Base-by-base conservation (phyloP, 2,113 vertebrate species). In the Otis tarda region DNA sequence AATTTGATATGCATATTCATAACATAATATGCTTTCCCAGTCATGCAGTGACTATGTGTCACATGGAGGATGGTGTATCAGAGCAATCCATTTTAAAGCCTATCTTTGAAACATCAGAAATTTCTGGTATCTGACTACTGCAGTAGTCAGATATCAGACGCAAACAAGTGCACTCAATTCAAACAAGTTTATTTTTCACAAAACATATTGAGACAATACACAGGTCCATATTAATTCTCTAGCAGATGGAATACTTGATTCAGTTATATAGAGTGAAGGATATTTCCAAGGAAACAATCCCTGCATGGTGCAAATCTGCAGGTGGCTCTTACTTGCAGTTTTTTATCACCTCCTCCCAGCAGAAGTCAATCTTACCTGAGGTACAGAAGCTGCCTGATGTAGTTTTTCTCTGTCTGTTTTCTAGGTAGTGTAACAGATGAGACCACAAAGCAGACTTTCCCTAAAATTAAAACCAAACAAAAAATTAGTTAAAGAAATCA, bases 391-490 rank as follows among this genome's bases (percentile, higher is more conserved):
- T 98, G 75, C 98, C 98, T 14, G 99, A 98, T 25, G 98, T 98
- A 49, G 98, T 98, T 93, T 98, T 99, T 97, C 99, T 99, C 97
- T 99, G 99, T 83, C 99, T 98, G 85, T 98, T 99, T 96, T 99
- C 99, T 91, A 99, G 98, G 91, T 99, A 99, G 96, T 99, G 99
- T 91, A 99, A 97, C 77, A 99, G 96, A 96, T 99, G 99, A 53
- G 99, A 99, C 99, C 99, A 99, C 95, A 99, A 98, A 57, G 99
- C 99, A 76, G 99, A 99, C 93, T 99, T 99, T 37, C 99, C 99
- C 99, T 99, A 94, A 78, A 85, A 97, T 83, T 24, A 27, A 93
- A 83, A 87, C 43, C 24, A 89, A 11, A 37, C 23, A 24, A 45
- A 35, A 47, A 5, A 59, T 39, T n/a, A 45, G 41, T 89, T 95